phyloP scores from a whole-genome alignment of 2,888 invertebrate genomes.

The Harmothoe impar region DNA sequence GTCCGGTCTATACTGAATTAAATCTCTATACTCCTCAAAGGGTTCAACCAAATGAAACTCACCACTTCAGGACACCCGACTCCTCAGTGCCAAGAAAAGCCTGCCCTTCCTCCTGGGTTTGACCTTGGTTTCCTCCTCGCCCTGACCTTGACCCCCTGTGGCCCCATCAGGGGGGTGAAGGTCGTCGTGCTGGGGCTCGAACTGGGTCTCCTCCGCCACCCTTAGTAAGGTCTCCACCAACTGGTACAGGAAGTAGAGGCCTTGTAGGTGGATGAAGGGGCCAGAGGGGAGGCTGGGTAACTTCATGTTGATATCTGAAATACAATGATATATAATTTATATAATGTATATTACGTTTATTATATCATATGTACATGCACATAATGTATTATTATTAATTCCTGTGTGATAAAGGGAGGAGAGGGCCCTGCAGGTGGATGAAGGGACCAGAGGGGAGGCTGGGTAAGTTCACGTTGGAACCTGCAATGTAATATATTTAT shows the following conservation, averaged over 20 bases:
- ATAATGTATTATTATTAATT: too few species aligned
- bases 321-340: too few species aligned
- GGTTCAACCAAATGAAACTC: too few species aligned
- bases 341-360: too few species aligned
- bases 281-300: neutral
- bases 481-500: neutral
- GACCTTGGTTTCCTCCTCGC: neutral
- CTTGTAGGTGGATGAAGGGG: slow-evolving; percentile 39
- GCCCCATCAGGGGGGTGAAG: neutral
- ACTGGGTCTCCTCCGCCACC: neutral
- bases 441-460: slow-evolving; percentile 9
- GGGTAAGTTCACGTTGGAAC: neutral
- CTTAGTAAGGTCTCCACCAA: neutral
- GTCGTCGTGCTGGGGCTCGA: neutral
- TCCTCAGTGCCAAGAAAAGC: slow-evolving; percentile 1
- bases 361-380: too few species aligned
- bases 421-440: slow-evolving; percentile 17
- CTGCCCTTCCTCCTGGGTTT: slow-evolving; percentile 8
- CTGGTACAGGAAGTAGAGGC: slow-evolving; percentile 30
- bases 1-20: too few species aligned
- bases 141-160: neutral
- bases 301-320: slow-evolving; percentile 7
- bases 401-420: neutral
- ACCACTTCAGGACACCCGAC: slow-evolving; percentile 2
- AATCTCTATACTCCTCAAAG: too few species aligned